phyloP scores from a whole-genome alignment of 2,888 invertebrate species.

The Meghimatium bilineatum region DNA sequence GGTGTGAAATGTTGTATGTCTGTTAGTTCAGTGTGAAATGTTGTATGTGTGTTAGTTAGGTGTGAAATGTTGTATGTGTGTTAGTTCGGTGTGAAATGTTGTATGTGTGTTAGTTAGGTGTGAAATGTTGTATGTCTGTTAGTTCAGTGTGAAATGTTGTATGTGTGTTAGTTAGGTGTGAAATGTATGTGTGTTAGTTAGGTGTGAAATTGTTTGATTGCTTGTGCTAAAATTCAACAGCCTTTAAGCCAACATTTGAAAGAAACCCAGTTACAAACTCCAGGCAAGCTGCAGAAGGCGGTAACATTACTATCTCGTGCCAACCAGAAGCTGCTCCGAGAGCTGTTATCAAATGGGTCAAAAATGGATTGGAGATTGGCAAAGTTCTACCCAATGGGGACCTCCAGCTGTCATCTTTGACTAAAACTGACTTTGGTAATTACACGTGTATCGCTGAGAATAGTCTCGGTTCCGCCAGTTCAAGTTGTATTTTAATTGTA shows the following conservation, averaged over 20 bases:
- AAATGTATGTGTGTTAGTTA: no score
- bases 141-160: no score
- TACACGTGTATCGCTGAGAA: slow-evolving; percentile 86
- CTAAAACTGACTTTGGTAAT: slow-evolving; percentile 81
- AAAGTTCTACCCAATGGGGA: slow-evolving; percentile 32
- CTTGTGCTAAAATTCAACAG: slow-evolving; percentile 53
- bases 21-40: no score
- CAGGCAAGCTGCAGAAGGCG: slow-evolving; percentile 92
- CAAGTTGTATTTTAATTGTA: slow-evolving; percentile 55
- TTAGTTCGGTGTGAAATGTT: no score
- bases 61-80: no score
- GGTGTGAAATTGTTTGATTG: no score
- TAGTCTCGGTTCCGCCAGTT: slow-evolving; percentile 56
- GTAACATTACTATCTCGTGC: slow-evolving; percentile 92
- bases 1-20: no score
- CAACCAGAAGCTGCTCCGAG: slow-evolving; percentile 93
- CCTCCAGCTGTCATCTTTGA: slow-evolving; percentile 19
- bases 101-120: no score
- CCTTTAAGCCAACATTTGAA: slow-evolving; percentile 88
- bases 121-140: no score
- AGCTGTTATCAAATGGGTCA: slow-evolving; percentile 79
- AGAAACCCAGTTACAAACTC: slow-evolving; percentile 91
- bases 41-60: no score
- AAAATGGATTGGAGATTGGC: slow-evolving; percentile 28
- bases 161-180: no score